These are phyloP conservation scores for Branchipolynoe longqiensis DNA, from an alignment of 2,888 invertebrate genomes.

Conservation along the genomic window DNA sequence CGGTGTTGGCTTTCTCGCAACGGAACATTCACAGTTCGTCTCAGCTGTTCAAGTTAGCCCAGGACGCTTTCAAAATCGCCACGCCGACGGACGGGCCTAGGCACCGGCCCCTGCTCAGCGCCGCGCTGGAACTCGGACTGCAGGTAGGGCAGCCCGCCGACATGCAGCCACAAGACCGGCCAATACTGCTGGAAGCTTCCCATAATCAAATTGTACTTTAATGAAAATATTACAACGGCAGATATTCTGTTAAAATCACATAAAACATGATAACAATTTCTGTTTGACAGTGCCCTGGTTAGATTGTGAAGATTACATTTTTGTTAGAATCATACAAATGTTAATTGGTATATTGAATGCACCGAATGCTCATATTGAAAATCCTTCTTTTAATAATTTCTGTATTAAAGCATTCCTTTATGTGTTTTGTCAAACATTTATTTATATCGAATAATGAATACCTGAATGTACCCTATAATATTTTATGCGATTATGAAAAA, in stretches of 20 bases:
- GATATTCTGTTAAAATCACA: background rate
- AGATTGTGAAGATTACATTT: background rate
- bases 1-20: conserved; percentile 90
- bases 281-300: background rate
- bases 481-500: too few relatives aligned
- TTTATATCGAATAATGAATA: too few relatives aligned
- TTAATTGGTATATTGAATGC: too few relatives aligned
- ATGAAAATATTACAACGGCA: background rate
- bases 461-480: too few relatives aligned
- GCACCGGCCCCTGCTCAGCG: conserved; percentile 89
- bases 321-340: background rate
- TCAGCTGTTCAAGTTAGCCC: conserved; percentile 91
- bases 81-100: conserved; percentile 90
- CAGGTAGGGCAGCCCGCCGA: conserved; percentile 84
- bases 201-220: background rate
- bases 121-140: conserved; percentile 90
- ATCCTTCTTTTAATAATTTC: too few relatives aligned
- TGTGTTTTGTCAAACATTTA: too few relatives aligned
- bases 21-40: conserved; percentile 92
- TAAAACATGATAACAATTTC: background rate
- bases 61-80: conserved; percentile 92
- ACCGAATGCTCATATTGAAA: too few relatives aligned
- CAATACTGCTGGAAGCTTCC: too few relatives aligned
- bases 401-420: too few relatives aligned
- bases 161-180: too few relatives aligned